Base-by-base conservation (phyloP, 2,113 vertebrate genomes). In the zebrafish (Danio rerio) region DNA sequence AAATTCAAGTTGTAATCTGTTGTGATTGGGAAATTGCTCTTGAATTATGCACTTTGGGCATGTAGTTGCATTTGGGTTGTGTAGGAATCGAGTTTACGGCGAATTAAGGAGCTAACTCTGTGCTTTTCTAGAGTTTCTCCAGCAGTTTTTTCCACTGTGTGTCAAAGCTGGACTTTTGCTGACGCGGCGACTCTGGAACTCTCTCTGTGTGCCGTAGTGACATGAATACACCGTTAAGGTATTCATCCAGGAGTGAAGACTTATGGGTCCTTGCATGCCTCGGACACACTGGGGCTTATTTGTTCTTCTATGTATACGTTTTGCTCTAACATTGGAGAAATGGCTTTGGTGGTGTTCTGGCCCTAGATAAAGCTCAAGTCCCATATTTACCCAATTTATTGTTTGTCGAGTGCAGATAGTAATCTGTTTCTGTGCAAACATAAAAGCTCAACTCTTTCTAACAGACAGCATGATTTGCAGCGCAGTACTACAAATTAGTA, bases 161-260 rank as follows among this genome's bases (percentile, higher is more conserved):
- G 73, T 71, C 78, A 80, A 78, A 83, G 78, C 62, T 76, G 80
- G 76, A 53, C 83, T 83, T 31, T 81, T 87, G 88, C 90, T 89
- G 88, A 90, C 86, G 85, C 53, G 79, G 83, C 89, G 89, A 83
- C 85, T 89, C 86, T 89, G 10, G 49, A 93, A 87, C 86, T 73
- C 72, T 88, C 31, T 31, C 80, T 80, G 40, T 75, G 77, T 82
- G 76, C 78, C 40, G 81, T 81, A 84, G 50, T 77, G 83, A 63
- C 79, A 82, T 72, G 16, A 7, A 90, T 83, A 69, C 80, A 63
- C 53, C 72, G 82, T 87, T 78, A 84, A 84, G 89, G 85, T 85
- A 81, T 84, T 81, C 84, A 75, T 85, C 83, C 85, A 88, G 82
- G 78, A 89, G 86, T 10, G 55, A 70, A 74, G 75, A 85, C 81